Evolutionary conservation across 64 coral and sea anemone genomes (phyloP).

Genomic region (Astreopora myriophthalma): DNA sequence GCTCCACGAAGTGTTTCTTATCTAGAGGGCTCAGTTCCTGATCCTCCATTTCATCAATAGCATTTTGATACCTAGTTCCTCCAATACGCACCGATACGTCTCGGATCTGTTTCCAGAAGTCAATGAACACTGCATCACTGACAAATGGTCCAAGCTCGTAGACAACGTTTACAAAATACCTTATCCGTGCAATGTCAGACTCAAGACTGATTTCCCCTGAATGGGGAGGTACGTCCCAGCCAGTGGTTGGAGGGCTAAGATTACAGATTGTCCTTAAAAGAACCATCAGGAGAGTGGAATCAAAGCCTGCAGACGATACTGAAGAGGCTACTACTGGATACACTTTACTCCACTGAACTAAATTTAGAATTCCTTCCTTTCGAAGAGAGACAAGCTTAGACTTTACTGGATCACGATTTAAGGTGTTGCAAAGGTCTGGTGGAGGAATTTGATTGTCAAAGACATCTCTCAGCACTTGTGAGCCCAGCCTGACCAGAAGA

Average conservation of each 20-base stretch:
- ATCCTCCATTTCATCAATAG: no score
- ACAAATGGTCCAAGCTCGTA: no score
- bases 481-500: slow-evolving; percentile 38
- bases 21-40: no score
- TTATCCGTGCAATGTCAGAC: no score
- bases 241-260: slow-evolving; percentile 1
- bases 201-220: no score
- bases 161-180: no score
- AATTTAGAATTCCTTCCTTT: slow-evolving; percentile 16
- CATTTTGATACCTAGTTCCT: no score
- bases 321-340: slow-evolving; percentile 28
- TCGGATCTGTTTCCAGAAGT: no score
- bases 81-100: no score
- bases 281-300: slow-evolving; percentile 4
- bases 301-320: slow-evolving; percentile 61
- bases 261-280: slow-evolving; percentile 57
- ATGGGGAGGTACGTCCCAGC: slow-evolving; percentile 47
- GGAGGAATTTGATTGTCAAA: slow-evolving; percentile 49
- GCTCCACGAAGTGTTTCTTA: no score
- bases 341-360: slow-evolving; percentile 46
- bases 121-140: no score
- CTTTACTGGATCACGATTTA: not conserved
- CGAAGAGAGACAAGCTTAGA: not conserved
- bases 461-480: slow-evolving; percentile 33
- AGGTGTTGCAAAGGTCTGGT: not conserved